Base-by-base conservation (phyloP, 2,888 invertebrate species). In the Drosophila nr. perissopoda region DNA sequence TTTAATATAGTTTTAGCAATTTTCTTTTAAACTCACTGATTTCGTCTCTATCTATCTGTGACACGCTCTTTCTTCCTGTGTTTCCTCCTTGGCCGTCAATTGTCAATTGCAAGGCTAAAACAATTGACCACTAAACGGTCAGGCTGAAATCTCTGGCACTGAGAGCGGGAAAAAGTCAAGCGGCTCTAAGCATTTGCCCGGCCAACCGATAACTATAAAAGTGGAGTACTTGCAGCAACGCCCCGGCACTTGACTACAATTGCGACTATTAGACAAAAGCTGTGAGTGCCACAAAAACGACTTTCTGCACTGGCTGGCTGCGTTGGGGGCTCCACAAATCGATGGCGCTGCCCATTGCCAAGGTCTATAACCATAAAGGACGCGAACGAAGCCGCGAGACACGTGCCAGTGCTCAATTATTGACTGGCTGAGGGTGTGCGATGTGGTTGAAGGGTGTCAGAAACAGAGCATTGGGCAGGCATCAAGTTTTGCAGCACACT, bases 171-270 rank as follows among this genome's bases (percentile, higher is more conserved):
- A 21, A 67, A 57, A 61, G 62, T 66, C 53, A 70, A 49, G 34
- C 51, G 36, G 27, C 33, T 40, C 48, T 18, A 38, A 76, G 64
- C 57, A 56, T 51, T 40, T 36, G 57, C 25, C 31, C 38, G 63
- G 25, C 69, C 53, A 69, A 49, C 51, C 79, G 61, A 69, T 46
- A 57, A 67, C 79, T 64, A 79, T 77, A 77, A 79, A 79, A 74
- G 66, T 59, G 46, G 52, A 76, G 70, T 59, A 70, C 75, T 76
- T 57, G 42, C 51, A 53, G 64, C 60, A 56, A 76, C 83, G 78
- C 72, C 78, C 82, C 42, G 40, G 58, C 75, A 82, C 82, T 83
- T 75, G 73, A 64, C 79, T 62, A 73, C 81, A 83, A 82, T 82
- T 83, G 84, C 84, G 72, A 69, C 82, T 81, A 78, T 83, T 83